Evolutionary conservation across 2,888 invertebrate species (phyloP), one percentile per base, ranked within the genome.

Genomic region (Dasysyrphus albostriatus): DNA sequence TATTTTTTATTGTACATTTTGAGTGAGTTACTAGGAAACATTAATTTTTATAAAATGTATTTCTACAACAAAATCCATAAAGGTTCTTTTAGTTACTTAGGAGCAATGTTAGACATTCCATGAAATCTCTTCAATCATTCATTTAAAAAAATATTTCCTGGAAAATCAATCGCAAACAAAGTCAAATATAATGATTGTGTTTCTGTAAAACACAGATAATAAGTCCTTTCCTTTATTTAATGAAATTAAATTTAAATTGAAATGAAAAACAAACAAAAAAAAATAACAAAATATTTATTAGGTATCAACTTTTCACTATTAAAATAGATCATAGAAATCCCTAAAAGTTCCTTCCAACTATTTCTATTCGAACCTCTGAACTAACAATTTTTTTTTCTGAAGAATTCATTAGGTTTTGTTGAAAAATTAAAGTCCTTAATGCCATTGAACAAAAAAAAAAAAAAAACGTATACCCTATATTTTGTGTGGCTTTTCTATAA

Each of bases 331-430:
- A 56, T 42, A 29, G 47, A 51, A 69, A 78, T 74, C 16, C 58
- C 34, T 1, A 16, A 83, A 80, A 84, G 70, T 58, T 51, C 24
- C 39, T 47, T n/a, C 39, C 56, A 63, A 67, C 77, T 61, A 81
- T 37, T 9, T 14, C 19, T 51, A 84, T 54, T 63, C 69, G 8
- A 19, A 12, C 39, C 34, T 77, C 34, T 77, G 54, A 81, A 76
- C 84, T 81, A 80, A 63, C 14, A 16, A 14, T 16, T 77, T 73
- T 47, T 65, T 37, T 39, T 16, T 32, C 14, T 9, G 10, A 3
- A 44, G 19, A 63, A 69, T 76, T 81, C 73, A 82, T 85, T 81
- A 82, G 32, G 32, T 32, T n/a, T 6, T 80, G 80, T 76, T 76
- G 80, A 84, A 77, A 82, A 85, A 77, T 67, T 56, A 56, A 77